Evolutionary conservation across 1,140 invertebrate species (phyloP), one percentile per base, ranked within the genome.

Genomic region (Drosophila littoralis): DNA sequence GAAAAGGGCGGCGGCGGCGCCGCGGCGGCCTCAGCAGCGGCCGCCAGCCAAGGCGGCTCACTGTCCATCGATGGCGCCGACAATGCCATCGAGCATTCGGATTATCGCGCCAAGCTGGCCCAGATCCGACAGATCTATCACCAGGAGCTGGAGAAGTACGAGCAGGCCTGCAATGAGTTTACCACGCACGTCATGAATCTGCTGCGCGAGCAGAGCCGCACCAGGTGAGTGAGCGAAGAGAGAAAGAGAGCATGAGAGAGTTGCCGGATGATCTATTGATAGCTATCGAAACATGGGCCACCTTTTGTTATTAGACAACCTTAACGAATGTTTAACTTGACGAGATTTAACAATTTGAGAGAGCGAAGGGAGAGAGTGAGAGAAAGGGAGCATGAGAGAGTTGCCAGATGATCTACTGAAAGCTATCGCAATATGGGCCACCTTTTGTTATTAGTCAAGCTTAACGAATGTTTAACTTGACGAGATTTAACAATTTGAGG

Each of bases 141-240:
- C 93, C 98, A 99, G 93, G 99, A 99, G 93, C 93, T 99, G 75
- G 98, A 99, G 93, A 99, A 99, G 95, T 99, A 99, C 92, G 98
- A 99, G 94, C 95, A 99, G 95, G 98, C 99, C 6, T 99, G 99
- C 94, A 98, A 98, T 93, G 99, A 99, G 94, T 99, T 99, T 93
- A 99, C 99, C 51, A 99, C 98, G 8, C 99, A 99, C 93, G 99
- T 99, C 33, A 99, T 99, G 96, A 99, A 99, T 93, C 94, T 99
- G 58, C 94, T 99, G 51, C 94, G 98, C 66, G 99, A 99, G 93
- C 99, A 99, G 93, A 98, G 97, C 90, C 96, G 98, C 82, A 99
- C 98, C 67, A 95, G 98, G 90, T 98, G 7, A 59, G 54, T 3
- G 22, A 22, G 22, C 22, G 15, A 17, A 43, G 6, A 9, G 22